phyloP scores from a whole-genome alignment of 2,888 invertebrate species.

The Eilema caniola region DNA sequence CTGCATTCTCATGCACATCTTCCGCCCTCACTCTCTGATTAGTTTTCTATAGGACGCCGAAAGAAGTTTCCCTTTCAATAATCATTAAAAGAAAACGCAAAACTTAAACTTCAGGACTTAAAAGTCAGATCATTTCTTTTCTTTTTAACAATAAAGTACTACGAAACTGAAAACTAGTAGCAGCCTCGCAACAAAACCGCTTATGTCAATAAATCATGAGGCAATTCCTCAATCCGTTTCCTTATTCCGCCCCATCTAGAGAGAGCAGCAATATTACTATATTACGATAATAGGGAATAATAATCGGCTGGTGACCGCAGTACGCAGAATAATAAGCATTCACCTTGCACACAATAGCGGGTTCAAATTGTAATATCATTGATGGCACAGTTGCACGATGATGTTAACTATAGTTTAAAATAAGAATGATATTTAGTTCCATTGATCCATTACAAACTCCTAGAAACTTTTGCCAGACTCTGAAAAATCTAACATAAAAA shows the following conservation, averaged over 20 bases:
- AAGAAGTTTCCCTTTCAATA: neutral
- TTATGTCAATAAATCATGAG: conserved; percentile 67
- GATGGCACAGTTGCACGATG: conserved; percentile 41
- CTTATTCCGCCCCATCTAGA: conserved; percentile 70
- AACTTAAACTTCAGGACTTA: neutral
- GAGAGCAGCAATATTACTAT: conserved; percentile 66
- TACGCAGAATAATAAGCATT: conserved; percentile 65
- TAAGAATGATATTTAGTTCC: too few species aligned
- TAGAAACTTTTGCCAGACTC: too few species aligned
- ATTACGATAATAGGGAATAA: conserved; percentile 69
- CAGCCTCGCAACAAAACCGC: conserved; percentile 55
- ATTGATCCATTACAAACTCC: too few species aligned
- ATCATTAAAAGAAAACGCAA: neutral
- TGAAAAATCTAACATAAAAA: too few species aligned
- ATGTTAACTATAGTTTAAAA: conserved; percentile 39
- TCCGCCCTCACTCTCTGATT: neutral
- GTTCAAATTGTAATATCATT: conserved; percentile 72
- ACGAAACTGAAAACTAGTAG: conserved; percentile 36
- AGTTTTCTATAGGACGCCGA: neutral
- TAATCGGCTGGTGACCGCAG: conserved; percentile 73
- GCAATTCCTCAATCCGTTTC: conserved; percentile 65
- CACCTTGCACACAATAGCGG: conserved; percentile 70
- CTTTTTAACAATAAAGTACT: neutral
- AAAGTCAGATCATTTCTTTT: neutral
- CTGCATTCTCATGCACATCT: neutral